phyloP scores from a whole-genome alignment of 2,797 vertebrate genomes.

The Taenioides sp. region DNA sequence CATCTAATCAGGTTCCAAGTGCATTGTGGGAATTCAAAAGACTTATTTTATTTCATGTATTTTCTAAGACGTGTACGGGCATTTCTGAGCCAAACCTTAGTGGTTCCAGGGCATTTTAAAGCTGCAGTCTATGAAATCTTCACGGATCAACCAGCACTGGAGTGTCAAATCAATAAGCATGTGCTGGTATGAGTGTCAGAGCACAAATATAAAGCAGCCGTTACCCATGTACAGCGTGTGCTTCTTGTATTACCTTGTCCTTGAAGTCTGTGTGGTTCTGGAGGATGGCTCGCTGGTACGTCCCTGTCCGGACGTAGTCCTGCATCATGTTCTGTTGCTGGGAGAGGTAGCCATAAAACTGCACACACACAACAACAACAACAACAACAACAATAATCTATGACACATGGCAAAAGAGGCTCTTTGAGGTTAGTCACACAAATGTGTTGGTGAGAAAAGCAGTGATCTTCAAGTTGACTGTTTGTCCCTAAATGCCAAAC shows the following conservation, averaged over 20 bases:
- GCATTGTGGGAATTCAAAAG: background rate
- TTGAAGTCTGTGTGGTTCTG: conserved; percentile 98
- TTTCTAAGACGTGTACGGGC: background rate
- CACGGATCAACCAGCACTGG: background rate
- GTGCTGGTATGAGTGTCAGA: background rate
- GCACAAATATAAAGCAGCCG: background rate
- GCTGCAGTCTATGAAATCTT: background rate
- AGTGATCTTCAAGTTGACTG: background rate
- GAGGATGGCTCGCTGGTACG: conserved; percentile 94
- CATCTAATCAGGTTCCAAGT: too few relatives aligned
- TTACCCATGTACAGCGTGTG: background rate
- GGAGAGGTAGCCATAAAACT: conserved; percentile 99
- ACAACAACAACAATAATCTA: background rate
- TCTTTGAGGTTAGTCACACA: background rate
- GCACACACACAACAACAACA: conserved; percentile 15
- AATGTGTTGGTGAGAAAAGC: background rate
- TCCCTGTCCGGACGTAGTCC: conserved; percentile 95
- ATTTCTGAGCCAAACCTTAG: background rate
- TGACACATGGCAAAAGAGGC: background rate
- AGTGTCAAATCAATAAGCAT: background rate
- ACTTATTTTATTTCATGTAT: background rate
- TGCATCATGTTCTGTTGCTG: conserved; percentile 99
- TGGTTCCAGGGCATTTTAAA: background rate
- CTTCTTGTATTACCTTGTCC: conserved; percentile 82
- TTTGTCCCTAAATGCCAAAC: background rate